Evolutionary conservation across 2,888 invertebrate genomes (phyloP).

Genomic region (Ennomos quercinarius): DNA sequence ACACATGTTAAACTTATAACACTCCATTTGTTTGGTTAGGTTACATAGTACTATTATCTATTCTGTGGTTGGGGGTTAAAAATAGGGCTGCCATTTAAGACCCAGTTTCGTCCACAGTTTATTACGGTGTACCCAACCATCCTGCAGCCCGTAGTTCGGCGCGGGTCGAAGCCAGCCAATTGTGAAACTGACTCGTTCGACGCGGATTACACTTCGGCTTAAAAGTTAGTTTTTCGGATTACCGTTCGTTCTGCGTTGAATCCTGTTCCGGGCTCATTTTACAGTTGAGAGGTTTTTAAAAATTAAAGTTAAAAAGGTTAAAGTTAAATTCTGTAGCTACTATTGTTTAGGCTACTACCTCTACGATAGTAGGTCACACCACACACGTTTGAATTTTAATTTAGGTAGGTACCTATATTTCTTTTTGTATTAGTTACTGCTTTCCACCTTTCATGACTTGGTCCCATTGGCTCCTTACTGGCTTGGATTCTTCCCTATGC

Average conservation of each 20-base stretch:
- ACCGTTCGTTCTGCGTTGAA: slow-evolving; percentile 18
- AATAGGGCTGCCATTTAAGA: not conserved
- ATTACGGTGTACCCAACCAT: not conserved
- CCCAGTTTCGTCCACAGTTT: not conserved
- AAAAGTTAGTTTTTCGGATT: slow-evolving; percentile 30
- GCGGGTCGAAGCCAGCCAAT: slow-evolving; percentile 13
- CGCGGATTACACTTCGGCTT: slow-evolving; percentile 19
- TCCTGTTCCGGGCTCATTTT: slow-evolving; percentile 14
- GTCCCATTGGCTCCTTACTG: no score
- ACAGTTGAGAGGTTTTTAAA: slow-evolving; percentile 10
- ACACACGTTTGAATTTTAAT: no score
- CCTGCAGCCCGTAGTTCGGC: not conserved
- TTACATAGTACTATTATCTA: no score
- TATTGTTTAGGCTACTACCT: not conserved
- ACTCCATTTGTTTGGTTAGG: no score
- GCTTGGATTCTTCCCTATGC: no score
- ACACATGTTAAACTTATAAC: no score
- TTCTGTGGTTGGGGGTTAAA: not conserved
- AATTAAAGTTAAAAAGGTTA: slow-evolving; percentile 11
- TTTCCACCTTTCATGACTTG: no score
- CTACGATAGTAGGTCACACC: no score
- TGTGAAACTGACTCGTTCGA: slow-evolving; percentile 11
- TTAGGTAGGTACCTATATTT: no score
- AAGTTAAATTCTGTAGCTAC: not conserved
- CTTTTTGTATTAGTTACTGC: no score